phyloP scores from a whole-genome alignment of 2,888 invertebrate genomes.

The Aphodius granarius region DNA sequence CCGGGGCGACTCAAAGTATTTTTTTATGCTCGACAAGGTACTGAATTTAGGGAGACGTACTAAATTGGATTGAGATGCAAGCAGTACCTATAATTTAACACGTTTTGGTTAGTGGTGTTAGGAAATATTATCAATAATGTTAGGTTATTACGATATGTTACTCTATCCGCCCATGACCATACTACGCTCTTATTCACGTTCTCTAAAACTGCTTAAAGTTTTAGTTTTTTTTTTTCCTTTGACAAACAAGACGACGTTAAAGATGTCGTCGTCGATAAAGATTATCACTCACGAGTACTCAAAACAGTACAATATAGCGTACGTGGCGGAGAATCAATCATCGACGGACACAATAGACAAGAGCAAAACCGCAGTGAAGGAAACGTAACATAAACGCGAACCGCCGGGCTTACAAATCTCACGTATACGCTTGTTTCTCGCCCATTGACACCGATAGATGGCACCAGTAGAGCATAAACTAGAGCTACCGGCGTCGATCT shows the following conservation, averaged over 20 bases:
- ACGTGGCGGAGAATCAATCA: not conserved
- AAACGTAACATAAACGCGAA: not conserved
- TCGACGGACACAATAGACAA: not conserved
- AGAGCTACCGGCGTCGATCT: not conserved
- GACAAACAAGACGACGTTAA: not conserved
- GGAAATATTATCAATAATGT: too few species aligned
- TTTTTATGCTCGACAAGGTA: not conserved
- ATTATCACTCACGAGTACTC: not conserved
- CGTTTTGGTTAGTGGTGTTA: too few species aligned
- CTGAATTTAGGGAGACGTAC: not conserved
- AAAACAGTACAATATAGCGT: not conserved
- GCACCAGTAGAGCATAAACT: not conserved
- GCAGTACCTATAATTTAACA: too few species aligned
- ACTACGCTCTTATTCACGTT: too few species aligned
- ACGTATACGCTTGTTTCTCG: not conserved
- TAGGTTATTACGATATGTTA: too few species aligned
- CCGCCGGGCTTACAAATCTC: not conserved
- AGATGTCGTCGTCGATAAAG: too few species aligned
- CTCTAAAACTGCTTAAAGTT: too few species aligned
- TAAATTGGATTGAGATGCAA: not conserved
- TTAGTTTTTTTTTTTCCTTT: too few species aligned
- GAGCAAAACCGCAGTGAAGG: not conserved
- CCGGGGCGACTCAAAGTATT: not conserved
- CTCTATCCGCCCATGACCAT: too few species aligned
- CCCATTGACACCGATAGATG: not conserved